A percentile compares a stretch with the other conserved stretches of the same genome.
Evolutionary conservation across 2,888 invertebrate species (phyloP).

Genomic region (Metalampra italica): DNA sequence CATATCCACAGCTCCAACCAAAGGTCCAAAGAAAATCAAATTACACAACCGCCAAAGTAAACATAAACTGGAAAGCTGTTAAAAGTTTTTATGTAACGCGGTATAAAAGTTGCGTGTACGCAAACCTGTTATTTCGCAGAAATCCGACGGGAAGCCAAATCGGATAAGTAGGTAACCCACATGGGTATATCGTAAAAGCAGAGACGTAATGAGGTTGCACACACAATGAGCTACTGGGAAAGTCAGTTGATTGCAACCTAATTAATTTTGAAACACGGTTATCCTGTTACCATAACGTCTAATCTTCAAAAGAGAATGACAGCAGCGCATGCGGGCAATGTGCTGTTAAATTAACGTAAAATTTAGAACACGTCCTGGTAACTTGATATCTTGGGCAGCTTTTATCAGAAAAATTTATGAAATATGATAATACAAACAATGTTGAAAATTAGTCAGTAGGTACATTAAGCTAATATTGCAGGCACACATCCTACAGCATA

Average conservation of each 20-base stretch:
- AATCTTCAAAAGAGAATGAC: background rate
- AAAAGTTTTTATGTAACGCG: slow-evolving; percentile 12
- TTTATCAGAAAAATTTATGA: background rate
- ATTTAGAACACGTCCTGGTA: slow-evolving; percentile 13
- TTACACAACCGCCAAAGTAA: slow-evolving; percentile 6
- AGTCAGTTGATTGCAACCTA: slow-evolving; percentile 37
- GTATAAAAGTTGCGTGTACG: slow-evolving; percentile 6
- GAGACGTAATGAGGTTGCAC: slow-evolving; percentile 38
- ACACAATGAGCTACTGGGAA: slow-evolving; percentile 49
- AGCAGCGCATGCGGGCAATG: slow-evolving; percentile 20
- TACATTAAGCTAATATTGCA: background rate
- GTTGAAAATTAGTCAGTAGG: background rate
- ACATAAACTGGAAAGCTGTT: slow-evolving; percentile 11
- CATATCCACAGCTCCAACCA: slow-evolving; percentile 3
- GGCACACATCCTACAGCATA: background rate
- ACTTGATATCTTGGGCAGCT: slow-evolving; percentile 8
- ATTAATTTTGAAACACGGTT: slow-evolving; percentile 58
- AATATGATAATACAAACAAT: background rate
- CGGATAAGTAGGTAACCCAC: slow-evolving; percentile 19
- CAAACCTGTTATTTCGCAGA: slow-evolving; percentile 8
- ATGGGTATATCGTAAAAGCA: slow-evolving; percentile 9
- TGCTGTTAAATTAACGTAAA: slow-evolving; percentile 3
- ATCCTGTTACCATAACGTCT: slow-evolving; percentile 33
- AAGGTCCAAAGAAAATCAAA: background rate
- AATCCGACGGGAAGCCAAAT: slow-evolving; percentile 7